These are phyloP conservation scores for Stenotaenia linearis DNA, from an alignment of 2,888 invertebrate species.

Conservation along the genomic window DNA sequence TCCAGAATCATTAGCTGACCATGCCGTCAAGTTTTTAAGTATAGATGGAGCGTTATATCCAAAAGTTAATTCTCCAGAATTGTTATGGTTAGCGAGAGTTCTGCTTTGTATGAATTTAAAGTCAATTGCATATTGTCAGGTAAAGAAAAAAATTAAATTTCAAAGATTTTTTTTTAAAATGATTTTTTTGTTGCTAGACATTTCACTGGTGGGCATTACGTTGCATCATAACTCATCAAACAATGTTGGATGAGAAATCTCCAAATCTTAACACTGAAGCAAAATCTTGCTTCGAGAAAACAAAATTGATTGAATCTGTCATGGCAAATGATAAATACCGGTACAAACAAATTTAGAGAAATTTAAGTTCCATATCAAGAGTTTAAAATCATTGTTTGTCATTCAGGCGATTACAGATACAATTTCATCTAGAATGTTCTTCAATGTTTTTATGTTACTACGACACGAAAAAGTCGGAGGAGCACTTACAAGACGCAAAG, in stretches of 20 bases:
- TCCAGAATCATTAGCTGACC: background rate
- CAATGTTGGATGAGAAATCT: conserved; percentile 67
- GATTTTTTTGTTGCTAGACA: conserved; percentile 44
- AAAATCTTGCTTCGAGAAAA: conserved; percentile 39
- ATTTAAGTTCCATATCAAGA: background rate
- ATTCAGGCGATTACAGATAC: conserved; percentile 41
- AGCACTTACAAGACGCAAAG: conserved; percentile 60
- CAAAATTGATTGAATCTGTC: background rate
- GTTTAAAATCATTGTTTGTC: background rate
- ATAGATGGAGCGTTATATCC: background rate
- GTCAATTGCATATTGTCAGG: background rate
- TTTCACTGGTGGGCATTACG: conserved; percentile 70
- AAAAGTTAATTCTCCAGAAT: conserved; percentile 29
- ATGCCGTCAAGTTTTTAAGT: background rate
- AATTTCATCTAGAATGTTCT: conserved; percentile 56
- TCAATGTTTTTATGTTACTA: conserved; percentile 68
- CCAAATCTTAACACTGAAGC: conserved; percentile 45
- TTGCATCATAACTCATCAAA: conserved; percentile 66
- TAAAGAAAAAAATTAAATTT: background rate
- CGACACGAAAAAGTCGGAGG: conserved; percentile 63
- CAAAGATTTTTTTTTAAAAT: background rate
- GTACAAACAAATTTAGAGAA: background rate
- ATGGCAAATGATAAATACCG: conserved; percentile 28
- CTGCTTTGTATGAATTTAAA: background rate
- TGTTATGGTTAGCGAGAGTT: conserved; percentile 33